Base-by-base conservation (phyloP, 2,113 vertebrate genomes). In the Planiliza haematocheilus region DNA sequence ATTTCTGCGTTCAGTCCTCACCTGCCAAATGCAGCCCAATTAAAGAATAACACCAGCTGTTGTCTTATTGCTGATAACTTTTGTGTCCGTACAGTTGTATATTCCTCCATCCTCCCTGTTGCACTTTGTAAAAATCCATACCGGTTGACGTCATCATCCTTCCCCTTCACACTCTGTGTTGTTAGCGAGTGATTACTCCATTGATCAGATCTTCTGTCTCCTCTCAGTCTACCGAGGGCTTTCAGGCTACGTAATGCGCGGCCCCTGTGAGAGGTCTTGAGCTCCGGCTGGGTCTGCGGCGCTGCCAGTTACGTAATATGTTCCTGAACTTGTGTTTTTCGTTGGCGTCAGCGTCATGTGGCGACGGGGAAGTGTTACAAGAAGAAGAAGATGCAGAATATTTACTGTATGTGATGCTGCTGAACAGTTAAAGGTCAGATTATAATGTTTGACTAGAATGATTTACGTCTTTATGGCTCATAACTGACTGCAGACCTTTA, bases 111-210 rank as follows among this genome's bases (percentile, higher is more conserved):
- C 58, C 61, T 49, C 41, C 10, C 10, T 56, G 46, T 73, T 42
- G 34, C 72, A 42, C 45, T 1, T 17, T 46, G 34, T 70, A 38
- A 76, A 30, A 53, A 75, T 84, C 67, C 18, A 2, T 16, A 79
- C 83, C 49, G 65, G 68, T 50, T 60, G 68, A 74, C 63, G 59
- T 74, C 67, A 36, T 52, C 16, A 14, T 12, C 49, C 24, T 30
- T 30, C 24, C 24, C 24, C n/a, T n/a, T 59, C 61, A 43, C 66
- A 41, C 51, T 51, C 61, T 13, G 1, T 67, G 45, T 49, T 66
- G 60, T 74, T 56, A 69, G 45, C 37, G n/a, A n/a, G n/a, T n/a
- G n/a, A n/a, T n/a, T n/a, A n/a, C n/a, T n/a, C n/a, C 55, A 83
- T 68, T 68, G 79, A 78, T 83, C 70, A 50, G 9, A 42, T 55